Percentiles rank a stretch among this genome's conserved stretches.
These are phyloP conservation scores for Naso thynnoides DNA, from an alignment of 2,797 vertebrate genomes.

Conservation along the genomic window DNA sequence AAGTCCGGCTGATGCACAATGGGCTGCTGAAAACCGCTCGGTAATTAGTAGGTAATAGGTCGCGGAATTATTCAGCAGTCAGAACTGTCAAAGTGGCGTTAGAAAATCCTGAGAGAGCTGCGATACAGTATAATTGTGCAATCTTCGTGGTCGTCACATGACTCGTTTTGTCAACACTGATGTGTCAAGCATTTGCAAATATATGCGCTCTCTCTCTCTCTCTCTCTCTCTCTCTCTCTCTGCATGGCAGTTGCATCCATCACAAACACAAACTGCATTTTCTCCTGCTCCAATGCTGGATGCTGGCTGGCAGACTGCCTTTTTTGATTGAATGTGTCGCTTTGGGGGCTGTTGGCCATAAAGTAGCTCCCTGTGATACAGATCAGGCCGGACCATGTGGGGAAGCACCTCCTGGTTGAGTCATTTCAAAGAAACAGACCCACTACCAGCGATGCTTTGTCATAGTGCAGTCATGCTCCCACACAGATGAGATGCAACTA, in stretches of 20 bases:
- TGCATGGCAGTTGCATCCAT: conserved; percentile 65
- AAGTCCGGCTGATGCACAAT: conserved; percentile 46
- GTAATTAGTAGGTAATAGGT: conserved; percentile 60
- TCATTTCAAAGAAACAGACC: conserved; percentile 69
- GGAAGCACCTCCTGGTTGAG: conserved; percentile 75
- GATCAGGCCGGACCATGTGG: conserved; percentile 66
- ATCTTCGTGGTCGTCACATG: conserved; percentile 85
- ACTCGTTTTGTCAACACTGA: conserved; percentile 84
- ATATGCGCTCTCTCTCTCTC: conserved; percentile 44
- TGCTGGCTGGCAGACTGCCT: conserved; percentile 24
- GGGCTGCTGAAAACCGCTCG: conserved; percentile 22
- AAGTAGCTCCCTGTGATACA: conserved; percentile 59
- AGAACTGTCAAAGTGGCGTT: conserved; percentile 34
- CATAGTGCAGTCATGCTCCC: conserved; percentile 74
- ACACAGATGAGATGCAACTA: conserved; percentile 43
- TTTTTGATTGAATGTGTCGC: conserved; percentile 57
- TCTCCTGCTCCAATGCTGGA: conserved; percentile 31
- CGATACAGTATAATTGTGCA: conserved; percentile 81
- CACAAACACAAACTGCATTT: conserved; percentile 61
- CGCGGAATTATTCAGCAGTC: conserved; percentile 37
- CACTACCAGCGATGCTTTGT: conserved; percentile 63
- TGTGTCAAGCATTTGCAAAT: conserved; percentile 78
- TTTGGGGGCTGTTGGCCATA: conserved; percentile 42
- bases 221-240: background rate
- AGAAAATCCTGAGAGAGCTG: conserved; percentile 58